Conservation (phyloP, 2,797 vertebrate species). For the Phaenicophaeus curvirostris region DNA sequence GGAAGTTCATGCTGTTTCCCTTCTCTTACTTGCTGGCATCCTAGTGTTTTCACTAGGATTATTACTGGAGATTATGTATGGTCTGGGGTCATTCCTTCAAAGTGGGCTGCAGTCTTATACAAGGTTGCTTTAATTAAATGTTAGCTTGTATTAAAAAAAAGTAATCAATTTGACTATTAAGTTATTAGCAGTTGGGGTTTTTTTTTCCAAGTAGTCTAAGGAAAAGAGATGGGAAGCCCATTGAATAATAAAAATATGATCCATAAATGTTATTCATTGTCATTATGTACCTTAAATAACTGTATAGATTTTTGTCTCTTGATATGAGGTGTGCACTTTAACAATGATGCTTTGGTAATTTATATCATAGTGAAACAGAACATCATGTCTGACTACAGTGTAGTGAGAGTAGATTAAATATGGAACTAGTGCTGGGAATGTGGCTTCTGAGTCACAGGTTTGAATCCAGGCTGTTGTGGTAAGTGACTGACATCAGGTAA, state of each 20-base stretch:
- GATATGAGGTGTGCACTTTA: background rate
- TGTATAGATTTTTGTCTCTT: background rate
- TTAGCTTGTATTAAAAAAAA: background rate
- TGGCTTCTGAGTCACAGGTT: background rate
- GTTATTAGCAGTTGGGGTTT: background rate
- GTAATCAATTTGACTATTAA: background rate
- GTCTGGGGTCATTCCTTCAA: constrained; percentile 31
- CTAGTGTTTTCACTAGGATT: constrained; percentile 29
- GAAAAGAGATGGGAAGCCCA: background rate
- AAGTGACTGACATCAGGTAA: background rate
- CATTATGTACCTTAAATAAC: background rate
- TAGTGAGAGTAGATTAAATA: background rate
- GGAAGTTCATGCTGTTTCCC: constrained; percentile 43
- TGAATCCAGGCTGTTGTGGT: background rate
- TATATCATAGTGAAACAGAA: background rate
- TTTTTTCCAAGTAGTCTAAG: background rate
- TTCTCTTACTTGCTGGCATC: constrained; percentile 32
- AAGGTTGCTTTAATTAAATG: constrained; percentile 35
- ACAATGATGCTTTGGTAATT: background rate
- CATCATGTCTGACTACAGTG: background rate
- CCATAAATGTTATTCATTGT: background rate
- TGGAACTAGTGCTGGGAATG: background rate
- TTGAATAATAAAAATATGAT: background rate
- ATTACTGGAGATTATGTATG: constrained; percentile 20
- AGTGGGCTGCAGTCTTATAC: background rate